Evolutionary conservation across 2,113 vertebrate species (phyloP).

Genomic region (Copsychus sechellarum): DNA sequence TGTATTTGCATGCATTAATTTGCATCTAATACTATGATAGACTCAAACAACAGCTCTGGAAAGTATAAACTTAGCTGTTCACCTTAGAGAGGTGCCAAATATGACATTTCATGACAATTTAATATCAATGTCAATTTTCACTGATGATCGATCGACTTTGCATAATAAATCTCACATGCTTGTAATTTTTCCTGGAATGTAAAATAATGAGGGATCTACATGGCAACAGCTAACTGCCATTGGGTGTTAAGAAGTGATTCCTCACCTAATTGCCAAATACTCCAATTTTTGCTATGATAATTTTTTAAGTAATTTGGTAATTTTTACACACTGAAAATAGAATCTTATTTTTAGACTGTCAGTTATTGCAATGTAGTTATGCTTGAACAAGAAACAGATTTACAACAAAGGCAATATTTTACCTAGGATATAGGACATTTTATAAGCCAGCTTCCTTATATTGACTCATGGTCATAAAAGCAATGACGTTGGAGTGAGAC

Average conservation of each 20-base stretch:
- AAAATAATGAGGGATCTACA: not conserved
- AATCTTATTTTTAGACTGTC: not conserved
- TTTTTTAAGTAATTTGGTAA: not conserved
- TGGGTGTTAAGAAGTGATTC: not conserved
- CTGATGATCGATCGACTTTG: not conserved
- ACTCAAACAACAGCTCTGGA: not conserved
- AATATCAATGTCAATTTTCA: not conserved
- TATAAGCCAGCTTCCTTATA: not conserved
- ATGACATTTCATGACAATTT: conserved; percentile 3
- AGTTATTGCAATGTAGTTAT: not conserved
- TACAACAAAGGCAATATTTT: not conserved
- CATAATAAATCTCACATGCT: not conserved
- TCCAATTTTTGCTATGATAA: not conserved
- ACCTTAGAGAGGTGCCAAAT: not conserved
- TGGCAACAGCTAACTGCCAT: not conserved
- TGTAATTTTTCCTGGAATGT: not conserved
- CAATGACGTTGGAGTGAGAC: not conserved
- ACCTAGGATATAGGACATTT: not conserved
- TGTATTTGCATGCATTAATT: not conserved
- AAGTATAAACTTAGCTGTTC: not conserved
- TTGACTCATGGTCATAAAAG: not conserved
- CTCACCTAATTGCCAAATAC: not conserved
- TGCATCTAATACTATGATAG: not conserved
- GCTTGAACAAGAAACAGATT: not conserved
- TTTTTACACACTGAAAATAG: not conserved